A percentile compares a stretch with the other conserved stretches of the same genome.
These are phyloP conservation scores for Corythaeola cristata DNA, from an alignment of 2,113 vertebrate species.

Conservation along the genomic window DNA sequence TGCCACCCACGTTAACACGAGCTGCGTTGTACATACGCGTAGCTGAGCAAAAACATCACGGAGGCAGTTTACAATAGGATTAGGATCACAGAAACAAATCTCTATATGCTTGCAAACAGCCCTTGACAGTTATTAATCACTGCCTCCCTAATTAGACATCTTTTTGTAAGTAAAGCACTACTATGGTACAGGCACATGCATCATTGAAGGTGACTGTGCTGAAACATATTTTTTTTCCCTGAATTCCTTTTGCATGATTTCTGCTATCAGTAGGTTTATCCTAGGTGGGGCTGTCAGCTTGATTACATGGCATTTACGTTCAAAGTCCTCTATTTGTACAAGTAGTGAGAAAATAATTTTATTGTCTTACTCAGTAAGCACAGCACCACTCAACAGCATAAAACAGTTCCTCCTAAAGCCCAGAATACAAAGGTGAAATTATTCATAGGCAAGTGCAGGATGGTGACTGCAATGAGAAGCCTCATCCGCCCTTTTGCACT, in stretches of 20 bases:
- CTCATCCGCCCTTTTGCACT: not conserved
- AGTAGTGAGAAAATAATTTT: not conserved
- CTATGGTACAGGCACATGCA: not conserved
- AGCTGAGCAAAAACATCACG: not conserved
- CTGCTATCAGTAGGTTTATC: not conserved
- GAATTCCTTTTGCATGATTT: not conserved
- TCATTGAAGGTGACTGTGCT: not conserved
- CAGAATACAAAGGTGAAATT: constrained; percentile 36
- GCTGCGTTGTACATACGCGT: not conserved
- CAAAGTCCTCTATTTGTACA: constrained; percentile 35
- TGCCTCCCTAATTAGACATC: not conserved
- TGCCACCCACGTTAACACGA: not conserved
- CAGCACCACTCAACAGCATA: not conserved
- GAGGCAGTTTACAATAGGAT: not conserved
- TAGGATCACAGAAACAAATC: not conserved
- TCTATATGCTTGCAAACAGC: not conserved
- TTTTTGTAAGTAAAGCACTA: not conserved
- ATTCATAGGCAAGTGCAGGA: not conserved
- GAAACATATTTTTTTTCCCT: not conserved
- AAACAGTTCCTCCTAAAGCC: not conserved
- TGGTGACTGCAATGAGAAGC: not conserved
- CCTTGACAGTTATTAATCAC: not conserved
- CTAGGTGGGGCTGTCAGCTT: constrained; percentile 10
- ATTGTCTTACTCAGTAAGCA: not conserved
- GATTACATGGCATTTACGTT: not conserved